Percentiles rank a stretch among this genome's conserved stretches.
Conservation (phyloP, 2,797 vertebrate species). For the Chromobotia macracanthus region DNA sequence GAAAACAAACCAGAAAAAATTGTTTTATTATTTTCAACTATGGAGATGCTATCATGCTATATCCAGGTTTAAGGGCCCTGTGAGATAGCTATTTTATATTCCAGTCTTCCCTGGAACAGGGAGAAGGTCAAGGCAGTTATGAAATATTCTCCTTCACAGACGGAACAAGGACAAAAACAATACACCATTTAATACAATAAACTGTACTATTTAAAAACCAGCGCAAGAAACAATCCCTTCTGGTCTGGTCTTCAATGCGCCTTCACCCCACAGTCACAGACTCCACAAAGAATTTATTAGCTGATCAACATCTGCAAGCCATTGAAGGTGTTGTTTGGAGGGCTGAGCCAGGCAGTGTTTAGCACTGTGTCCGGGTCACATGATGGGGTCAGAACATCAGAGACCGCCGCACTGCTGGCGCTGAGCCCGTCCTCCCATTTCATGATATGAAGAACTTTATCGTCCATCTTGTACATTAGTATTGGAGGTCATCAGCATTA, state of each 20-base stretch:
- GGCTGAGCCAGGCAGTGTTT: conserved; percentile 59
- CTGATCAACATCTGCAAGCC: conserved; percentile 74
- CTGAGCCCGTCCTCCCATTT: conserved; percentile 61
- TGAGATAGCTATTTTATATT: conserved; percentile 41
- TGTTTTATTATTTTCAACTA: conserved; percentile 48
- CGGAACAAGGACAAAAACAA: background rate
- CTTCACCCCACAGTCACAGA: background rate
- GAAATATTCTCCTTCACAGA: conserved; percentile 11
- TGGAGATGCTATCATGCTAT: conserved; percentile 48
- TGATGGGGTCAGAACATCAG: conserved; percentile 59
- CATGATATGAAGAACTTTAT: conserved; percentile 65
- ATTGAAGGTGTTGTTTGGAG: conserved; percentile 74
- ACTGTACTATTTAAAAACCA: conserved; percentile 15
- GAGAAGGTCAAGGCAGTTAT: conserved; percentile 12
- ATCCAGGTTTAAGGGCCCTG: conserved; percentile 42
- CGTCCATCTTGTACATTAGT: conserved; percentile 45
- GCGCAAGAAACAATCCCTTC: conserved; percentile 26
- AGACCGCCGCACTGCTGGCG: conserved; percentile 56
- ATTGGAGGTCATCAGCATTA: conserved; percentile 32
- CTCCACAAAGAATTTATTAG: conserved; percentile 69
- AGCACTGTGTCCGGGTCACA: conserved; percentile 59
- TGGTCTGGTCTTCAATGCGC: conserved; percentile 37
- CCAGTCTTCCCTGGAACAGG: conserved; percentile 13
- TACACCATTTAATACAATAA: conserved; percentile 20
- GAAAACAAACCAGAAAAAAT: conserved; percentile 48